Base-by-base conservation (phyloP, 1,140 invertebrate genomes). In the Heliothis virescens region DNA sequence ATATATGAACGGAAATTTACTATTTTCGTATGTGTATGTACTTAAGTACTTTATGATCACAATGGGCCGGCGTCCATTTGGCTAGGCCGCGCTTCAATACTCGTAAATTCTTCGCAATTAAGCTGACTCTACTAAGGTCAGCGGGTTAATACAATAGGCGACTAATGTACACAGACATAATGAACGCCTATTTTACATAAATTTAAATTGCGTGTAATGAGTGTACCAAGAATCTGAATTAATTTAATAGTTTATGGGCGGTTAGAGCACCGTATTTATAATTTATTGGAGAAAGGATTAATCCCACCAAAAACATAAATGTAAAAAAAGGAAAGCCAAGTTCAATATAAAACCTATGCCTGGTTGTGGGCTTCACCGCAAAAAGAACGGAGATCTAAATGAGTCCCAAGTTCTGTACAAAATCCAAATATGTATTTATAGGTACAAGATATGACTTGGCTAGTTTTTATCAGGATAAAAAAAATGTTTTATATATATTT, bases 21-120 rank as follows among this genome's bases (percentile, higher is more conserved):
- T 41, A 7, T 7, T 5, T 41, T 41, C 34, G 34, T 41, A 41
- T 41, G 34, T 41, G 34, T 41, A 63, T 41, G 34, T 63, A n/a
- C 29, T 9, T 63, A 41, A n/a, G 60, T 5, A 72, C 12, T 79
- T 79, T 52, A 71, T 18, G 34, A 18, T 41, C n/a, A 10, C 29
- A 53, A 11, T 52, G 53, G n/a, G 18, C 48, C 21, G 15, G 53
- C 67, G 72, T 18, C 65, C 77, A 79, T 79, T 79, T 71, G 77
- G 65, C 69, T 57, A 72, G 26, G 69, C 53, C 34, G 55, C 50
- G 67, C 77, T 71, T 79, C 77, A 79, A 79, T 79, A 79, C 65
- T 79, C 77, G 77, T 79, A 79, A 79, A 79, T 79, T 79, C 65
- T 79, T 79, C 48, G 65, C 60, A 79, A 79, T 79, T 59, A 79